Evolutionary conservation across 2,797 vertebrate genomes (phyloP).

Genomic region (Lacerta agilis): DNA sequence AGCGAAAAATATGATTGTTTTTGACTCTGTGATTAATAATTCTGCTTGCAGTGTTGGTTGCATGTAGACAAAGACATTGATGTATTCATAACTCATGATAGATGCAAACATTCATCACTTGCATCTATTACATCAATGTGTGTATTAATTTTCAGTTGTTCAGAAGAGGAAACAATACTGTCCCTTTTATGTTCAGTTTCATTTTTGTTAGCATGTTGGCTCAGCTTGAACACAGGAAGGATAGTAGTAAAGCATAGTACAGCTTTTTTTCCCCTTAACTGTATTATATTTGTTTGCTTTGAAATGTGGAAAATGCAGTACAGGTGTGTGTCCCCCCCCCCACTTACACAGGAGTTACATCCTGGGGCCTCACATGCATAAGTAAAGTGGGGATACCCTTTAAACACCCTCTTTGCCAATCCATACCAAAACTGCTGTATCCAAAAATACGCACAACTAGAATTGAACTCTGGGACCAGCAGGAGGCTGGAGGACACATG

Average conservation of each 20-base stretch:
- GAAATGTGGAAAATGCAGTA: background rate
- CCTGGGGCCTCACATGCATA: too few species aligned
- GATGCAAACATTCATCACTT: background rate
- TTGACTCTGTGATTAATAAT: background rate
- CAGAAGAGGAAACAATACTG: background rate
- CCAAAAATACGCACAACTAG: too few species aligned
- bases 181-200: background rate
- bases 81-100: background rate
- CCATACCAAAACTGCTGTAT: too few species aligned
- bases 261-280: background rate
- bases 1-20: too few species aligned
- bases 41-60: background rate
- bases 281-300: constrained; percentile 1
- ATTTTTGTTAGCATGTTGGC: background rate
- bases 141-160: background rate
- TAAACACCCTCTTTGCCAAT: too few species aligned
- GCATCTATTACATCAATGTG: too few species aligned
- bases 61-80: constrained; percentile 2
- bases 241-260: constrained; percentile 8
- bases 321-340: too few species aligned
- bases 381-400: too few species aligned
- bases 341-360: too few species aligned
- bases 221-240: constrained; percentile 13
- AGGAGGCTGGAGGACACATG: too few species aligned
- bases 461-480: too few species aligned